Evolutionary conservation across 2,888 invertebrate species (phyloP), one percentile per base, ranked within the genome.

Genomic region (Heliconius aoede): DNA sequence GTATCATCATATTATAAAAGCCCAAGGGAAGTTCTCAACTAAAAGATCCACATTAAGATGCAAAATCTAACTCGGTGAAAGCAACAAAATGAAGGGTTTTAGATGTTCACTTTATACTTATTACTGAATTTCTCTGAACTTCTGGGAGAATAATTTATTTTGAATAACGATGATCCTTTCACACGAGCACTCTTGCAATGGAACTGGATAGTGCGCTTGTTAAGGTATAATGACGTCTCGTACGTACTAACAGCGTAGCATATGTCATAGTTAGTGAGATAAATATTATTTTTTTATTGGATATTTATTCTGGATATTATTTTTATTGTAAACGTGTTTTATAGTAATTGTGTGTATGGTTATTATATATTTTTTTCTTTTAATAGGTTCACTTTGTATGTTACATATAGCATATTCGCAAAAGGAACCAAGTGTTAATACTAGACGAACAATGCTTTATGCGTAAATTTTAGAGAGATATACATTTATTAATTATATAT

Each of bases 101-200:
- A 79, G 82, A 86, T 84, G 86, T 84, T 87, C 86, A 88, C 86
- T 88, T 90, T 86, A 89, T 87, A 87, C 86, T 86, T 87, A 90
- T 87, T 86, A 86, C 86, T 85, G 83, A 86, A 86, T 90, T 90
- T 90, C 90, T 88, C 89, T 85, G 86, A 87, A 88, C 86, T 87
- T 87, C 87, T 87, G 80, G 82, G 84, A 84, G 87, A 86, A 89
- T 88, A 87, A 89, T 83, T 85, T 84, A 83, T 83, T 82, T 83
- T 80, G 79, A 78, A 81, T 81, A 78, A 77, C 81, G 75, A 76
- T 80, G 78, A 77, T 76, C 80, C 75, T 81, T 80, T 78, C 82
- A 77, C 82, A 79, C 76, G 80, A 76, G 60, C 67, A 67, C 76
- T 80, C 76, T 62, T 69, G 77, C 75, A 73, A 73, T 77, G 71